Evolutionary conservation across 2,113 vertebrate species (phyloP), one percentile per base, ranked within the genome.

Genomic region (Tiliqua scincoides): DNA sequence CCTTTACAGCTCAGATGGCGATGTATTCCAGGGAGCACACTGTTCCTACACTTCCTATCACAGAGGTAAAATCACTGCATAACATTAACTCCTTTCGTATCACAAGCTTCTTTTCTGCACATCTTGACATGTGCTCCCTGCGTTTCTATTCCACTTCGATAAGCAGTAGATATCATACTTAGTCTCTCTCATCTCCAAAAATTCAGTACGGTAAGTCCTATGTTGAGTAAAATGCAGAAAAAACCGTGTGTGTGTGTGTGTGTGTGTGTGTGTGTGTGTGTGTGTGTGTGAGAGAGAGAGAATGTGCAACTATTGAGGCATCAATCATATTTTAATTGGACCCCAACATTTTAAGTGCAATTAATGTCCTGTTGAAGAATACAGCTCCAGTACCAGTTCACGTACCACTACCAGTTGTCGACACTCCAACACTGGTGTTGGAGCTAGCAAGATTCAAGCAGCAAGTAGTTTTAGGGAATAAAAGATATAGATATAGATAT

Each of bases 41-140:
- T 89, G 92, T 88, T 94, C 92, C 93, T 91, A 90, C 87, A 93
- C 87, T 91, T 93, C 91, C 81, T 90, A 85, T 70, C 91, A 89
- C 92, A 95, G 91, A 94, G 90, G 92, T 87, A 91, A 92, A 94
- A 95, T 93, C 92, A 83, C 91, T 93, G 94, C 93, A 90, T 85
- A 87, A 76, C 86, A 93, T 93, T 94, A 94, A 86, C 93, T 94
- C 85, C 79, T 83, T 85, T 67, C 68, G 67, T 48, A 94, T 93
- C 94, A 91, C 90, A 91, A 27, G 71, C 85, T 87, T 92, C 89
- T 92, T 83, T 72, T 88, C 88, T 94, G 92, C 82, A 93, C 2
- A 0, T 92, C 82, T 92, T 93, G 91, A 52, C 87, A 79, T 70
- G 48, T 80, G 84, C 32, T 76, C 63, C 82, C 73, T 30, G 71